These are phyloP conservation scores for Cydia strobilella DNA, from an alignment of 1,140 invertebrate genomes.

Conservation along the genomic window DNA sequence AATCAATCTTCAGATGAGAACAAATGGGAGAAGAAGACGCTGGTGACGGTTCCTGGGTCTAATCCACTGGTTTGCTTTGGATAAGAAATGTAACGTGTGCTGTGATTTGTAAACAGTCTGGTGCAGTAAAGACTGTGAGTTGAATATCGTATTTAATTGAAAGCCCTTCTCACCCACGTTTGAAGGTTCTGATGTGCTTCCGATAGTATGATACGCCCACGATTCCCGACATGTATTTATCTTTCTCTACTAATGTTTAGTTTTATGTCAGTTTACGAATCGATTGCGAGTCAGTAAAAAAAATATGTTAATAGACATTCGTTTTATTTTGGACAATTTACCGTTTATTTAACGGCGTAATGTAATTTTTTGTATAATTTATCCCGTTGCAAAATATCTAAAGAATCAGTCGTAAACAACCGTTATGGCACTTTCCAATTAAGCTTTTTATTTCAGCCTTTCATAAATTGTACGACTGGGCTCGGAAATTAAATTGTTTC, in stretches of 20 bases:
- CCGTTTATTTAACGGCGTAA: background rate
- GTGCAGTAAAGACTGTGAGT: too few relatives aligned
- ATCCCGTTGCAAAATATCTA: slow-evolving; percentile 6
- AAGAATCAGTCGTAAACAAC: slow-evolving; percentile 38
- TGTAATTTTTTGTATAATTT: slow-evolving; percentile 8
- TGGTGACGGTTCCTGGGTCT: too few relatives aligned
- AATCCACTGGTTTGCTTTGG: too few relatives aligned
- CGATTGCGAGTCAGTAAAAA: background rate
- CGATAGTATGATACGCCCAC: too few relatives aligned
- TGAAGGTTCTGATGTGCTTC: too few relatives aligned
- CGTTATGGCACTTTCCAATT: slow-evolving; percentile 37
- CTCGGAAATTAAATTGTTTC: slow-evolving; percentile 52
- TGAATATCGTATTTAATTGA: too few relatives aligned
- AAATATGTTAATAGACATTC: background rate
- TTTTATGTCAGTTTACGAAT: background rate
- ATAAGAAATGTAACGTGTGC: too few relatives aligned
- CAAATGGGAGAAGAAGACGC: too few relatives aligned
- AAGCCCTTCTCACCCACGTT: too few relatives aligned
- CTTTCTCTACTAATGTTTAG: background rate
- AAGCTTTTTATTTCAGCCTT: slow-evolving; percentile 43
- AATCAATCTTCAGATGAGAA: too few relatives aligned
- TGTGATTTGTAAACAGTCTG: too few relatives aligned
- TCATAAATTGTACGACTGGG: slow-evolving; percentile 45
- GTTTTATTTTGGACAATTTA: background rate
- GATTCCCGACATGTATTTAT: too few relatives aligned